These are phyloP conservation scores for Cylloceria caligata DNA, from an alignment of 2,888 invertebrate species.

Conservation along the genomic window DNA sequence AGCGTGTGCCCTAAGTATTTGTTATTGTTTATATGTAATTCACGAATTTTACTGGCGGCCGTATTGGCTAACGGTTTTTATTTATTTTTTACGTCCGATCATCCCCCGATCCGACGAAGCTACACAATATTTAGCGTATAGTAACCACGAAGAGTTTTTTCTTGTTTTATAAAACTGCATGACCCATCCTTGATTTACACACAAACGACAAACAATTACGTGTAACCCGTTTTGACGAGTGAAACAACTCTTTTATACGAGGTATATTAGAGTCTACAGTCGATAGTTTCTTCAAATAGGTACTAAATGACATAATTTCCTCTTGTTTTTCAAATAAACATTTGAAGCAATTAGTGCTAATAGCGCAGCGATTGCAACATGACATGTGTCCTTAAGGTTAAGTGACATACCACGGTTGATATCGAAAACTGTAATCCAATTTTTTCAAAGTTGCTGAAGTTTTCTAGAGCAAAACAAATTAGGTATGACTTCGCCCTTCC, in stretches of 20 bases:
- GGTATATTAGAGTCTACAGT: neutral
- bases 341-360: neutral
- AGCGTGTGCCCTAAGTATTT: slow-evolving; percentile 22
- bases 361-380: neutral
- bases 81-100: slow-evolving; percentile 50
- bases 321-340: slow-evolving; percentile 11
- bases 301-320: slow-evolving; percentile 9
- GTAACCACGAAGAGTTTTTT: slow-evolving; percentile 42
- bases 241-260: slow-evolving; percentile 19
- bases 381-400: neutral
- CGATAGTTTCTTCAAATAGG: slow-evolving; percentile 1
- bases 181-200: slow-evolving; percentile 22
- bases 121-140: slow-evolving; percentile 19
- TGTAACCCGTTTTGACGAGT: slow-evolving; percentile 18
- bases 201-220: slow-evolving; percentile 34
- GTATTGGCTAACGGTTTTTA: slow-evolving; percentile 20
- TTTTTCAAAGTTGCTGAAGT: too few species aligned
- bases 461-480: too few species aligned
- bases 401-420: too few species aligned
- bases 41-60: slow-evolving; percentile 22
- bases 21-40: slow-evolving; percentile 31
- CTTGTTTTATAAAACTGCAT: slow-evolving; percentile 16
- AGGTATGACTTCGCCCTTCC: too few species aligned
- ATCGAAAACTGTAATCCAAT: too few species aligned
- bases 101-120: slow-evolving; percentile 26